Evolutionary conservation across 2,888 invertebrate species (phyloP), one percentile per base, ranked within the genome.

Genomic region (Drosophila leonis): DNA sequence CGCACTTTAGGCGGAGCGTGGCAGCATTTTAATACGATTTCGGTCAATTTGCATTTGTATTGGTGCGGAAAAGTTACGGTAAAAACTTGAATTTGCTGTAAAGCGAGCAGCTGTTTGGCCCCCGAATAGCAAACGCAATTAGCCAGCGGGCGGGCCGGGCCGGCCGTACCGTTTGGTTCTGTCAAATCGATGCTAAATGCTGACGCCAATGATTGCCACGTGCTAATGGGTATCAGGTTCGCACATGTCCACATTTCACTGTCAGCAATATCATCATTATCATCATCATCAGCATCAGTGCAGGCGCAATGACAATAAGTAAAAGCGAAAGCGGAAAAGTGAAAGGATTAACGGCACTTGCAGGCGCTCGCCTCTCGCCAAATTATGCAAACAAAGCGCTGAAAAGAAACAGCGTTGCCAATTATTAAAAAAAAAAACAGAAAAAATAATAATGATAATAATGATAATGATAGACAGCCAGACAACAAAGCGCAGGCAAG

Each of bases 321-420:
- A 72, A 72, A 49, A 60, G 60, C 52, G 39, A 68, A 63, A 48
- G 37, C 29, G 48, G 29, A 59, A 62, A 72, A 65, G 65, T 59
- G 70, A 69, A 76, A 52, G 64, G 60, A 52, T 72, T 71, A 67
- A 54, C 48, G 61, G 54, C 49, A 39, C 7, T 60, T 59, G 15
- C 42, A 49, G 54, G 42, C 44, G 63, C 31, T 31, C 24, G 61
- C 41, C 31, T 67, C 48, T 39, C 13, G 27, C 48, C 37, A 49
- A 70, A 77, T 77, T 78, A 78, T 76, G 74, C 78, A 76, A 76
- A 75, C 78, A 64, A 62, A 35, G 46, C 57, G 27, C 44, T 60
- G 62, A 60, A 41, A 27, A 51, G 52, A 27, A 59, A 35, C n/a
- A 60, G 64, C 57, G 69, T 68, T 72, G 79, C 68, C 74, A 82